Percentiles rank a stretch among this genome's conserved stretches.
Conservation (phyloP, 2,113 vertebrate genomes). For the Hippocampus abdominalis region DNA sequence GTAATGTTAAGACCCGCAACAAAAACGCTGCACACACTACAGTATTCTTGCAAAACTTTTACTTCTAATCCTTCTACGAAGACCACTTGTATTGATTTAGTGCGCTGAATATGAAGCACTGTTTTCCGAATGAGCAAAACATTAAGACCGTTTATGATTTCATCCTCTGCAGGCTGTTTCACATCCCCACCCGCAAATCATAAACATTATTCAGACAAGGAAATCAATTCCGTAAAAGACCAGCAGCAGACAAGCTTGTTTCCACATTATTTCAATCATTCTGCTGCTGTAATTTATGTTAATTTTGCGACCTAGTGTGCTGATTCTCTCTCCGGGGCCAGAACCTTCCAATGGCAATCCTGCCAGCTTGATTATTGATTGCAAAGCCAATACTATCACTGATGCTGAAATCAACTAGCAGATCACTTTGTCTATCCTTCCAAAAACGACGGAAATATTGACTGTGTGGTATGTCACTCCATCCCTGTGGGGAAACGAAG, state of each 20-base stretch:
- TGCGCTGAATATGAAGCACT: neutral
- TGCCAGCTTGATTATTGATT: conserved; percentile 47
- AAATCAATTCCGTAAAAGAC: neutral
- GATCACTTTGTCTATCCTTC: conserved; percentile 15
- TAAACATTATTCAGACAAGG: conserved; percentile 16
- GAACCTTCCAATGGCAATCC: conserved; percentile 30
- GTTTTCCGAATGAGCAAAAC: neutral
- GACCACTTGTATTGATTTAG: neutral
- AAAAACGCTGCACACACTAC: neutral
- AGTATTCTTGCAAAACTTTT: neutral
- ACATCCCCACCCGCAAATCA: conserved; percentile 7
- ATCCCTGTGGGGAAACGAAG: neutral
- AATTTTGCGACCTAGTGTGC: conserved; percentile 46
- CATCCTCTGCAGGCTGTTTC: neutral
- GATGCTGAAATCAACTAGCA: conserved; percentile 35
- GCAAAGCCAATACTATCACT: conserved; percentile 33
- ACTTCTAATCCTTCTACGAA: neutral
- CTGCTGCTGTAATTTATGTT: conserved; percentile 59
- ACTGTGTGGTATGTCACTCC: neutral
- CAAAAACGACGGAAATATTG: too few relatives aligned
- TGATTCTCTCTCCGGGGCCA: conserved; percentile 37
- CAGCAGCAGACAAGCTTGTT: conserved; percentile 23
- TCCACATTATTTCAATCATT: conserved; percentile 47
- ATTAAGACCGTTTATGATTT: neutral
- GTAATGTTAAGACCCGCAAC: neutral